Conservation (phyloP, 2,888 invertebrate species). For the Amblyteles armatorius region DNA sequence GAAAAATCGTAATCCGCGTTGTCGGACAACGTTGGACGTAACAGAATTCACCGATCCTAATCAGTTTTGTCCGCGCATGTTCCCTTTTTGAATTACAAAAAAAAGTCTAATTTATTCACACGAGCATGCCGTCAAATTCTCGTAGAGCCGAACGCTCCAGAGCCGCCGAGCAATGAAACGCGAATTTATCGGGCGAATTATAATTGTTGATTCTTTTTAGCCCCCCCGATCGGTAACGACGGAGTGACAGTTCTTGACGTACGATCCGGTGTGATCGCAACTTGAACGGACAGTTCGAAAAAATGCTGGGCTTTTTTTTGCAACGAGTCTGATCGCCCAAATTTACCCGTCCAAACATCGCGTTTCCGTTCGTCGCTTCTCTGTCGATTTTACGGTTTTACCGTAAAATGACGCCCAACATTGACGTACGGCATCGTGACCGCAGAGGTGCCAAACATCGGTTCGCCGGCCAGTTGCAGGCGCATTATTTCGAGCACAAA, state of each 20-base stretch:
- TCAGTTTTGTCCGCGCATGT: background rate
- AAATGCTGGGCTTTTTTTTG: slow-evolving; percentile 27
- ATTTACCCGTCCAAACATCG: slow-evolving; percentile 19
- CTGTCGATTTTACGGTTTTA: background rate
- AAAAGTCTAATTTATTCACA: slow-evolving; percentile 2
- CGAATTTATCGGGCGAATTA: slow-evolving; percentile 50
- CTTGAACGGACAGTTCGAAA: slow-evolving; percentile 47
- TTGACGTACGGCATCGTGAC: slow-evolving; percentile 13
- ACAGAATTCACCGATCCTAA: slow-evolving; percentile 12
- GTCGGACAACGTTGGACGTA: slow-evolving; percentile 5
- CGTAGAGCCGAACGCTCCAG: background rate
- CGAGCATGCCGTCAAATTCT: background rate
- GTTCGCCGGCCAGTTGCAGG: background rate
- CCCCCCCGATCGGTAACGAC: background rate
- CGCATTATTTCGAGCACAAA: slow-evolving; percentile 10
- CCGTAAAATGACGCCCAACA: slow-evolving; percentile 11
- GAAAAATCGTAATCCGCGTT: slow-evolving; percentile 8
- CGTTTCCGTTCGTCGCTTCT: background rate
- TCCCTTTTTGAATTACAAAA: background rate
- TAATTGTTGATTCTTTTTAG: slow-evolving; percentile 43
- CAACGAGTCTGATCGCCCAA: slow-evolving; percentile 8
- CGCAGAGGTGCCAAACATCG: background rate
- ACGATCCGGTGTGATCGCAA: slow-evolving; percentile 23
- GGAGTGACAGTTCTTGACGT: slow-evolving; percentile 22
- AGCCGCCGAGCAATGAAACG: background rate